These are phyloP conservation scores for Euschistus heros DNA, from an alignment of 1,140 invertebrate species.

Conservation along the genomic window DNA sequence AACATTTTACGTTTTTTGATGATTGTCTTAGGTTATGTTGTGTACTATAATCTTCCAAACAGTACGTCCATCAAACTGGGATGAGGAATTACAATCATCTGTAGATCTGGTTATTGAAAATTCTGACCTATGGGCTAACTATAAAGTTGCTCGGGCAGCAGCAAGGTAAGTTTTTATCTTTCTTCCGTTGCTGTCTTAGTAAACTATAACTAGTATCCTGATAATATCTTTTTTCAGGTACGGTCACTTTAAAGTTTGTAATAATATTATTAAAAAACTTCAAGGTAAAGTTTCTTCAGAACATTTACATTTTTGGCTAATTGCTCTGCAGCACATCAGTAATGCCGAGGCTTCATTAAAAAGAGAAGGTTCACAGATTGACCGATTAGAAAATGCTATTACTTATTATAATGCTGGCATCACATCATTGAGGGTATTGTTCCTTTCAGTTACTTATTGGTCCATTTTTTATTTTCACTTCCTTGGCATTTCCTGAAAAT, in stretches of 20 bases:
- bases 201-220: slow-evolving; percentile 1
- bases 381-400: slow-evolving; percentile 48
- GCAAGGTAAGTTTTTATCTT: slow-evolving; percentile 44
- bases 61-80: slow-evolving; percentile 41
- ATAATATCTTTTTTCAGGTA: slow-evolving; percentile 43
- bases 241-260: slow-evolving; percentile 65
- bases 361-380: slow-evolving; percentile 37
- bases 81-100: slow-evolving; percentile 45
- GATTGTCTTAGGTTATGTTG: slow-evolving; percentile 45
- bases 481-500: too few species aligned
- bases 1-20: neutral
- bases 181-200: neutral
- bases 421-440: slow-evolving; percentile 53
- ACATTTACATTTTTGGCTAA: slow-evolving; percentile 81
- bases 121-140: slow-evolving; percentile 70
- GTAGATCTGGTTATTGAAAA: slow-evolving; percentile 46
- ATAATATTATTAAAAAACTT: slow-evolving; percentile 51
- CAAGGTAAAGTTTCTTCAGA: slow-evolving; percentile 73
- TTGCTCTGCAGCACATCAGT: slow-evolving; percentile 60
- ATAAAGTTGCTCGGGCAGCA: slow-evolving; percentile 75
- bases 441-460: too few species aligned
- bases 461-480: too few species aligned
- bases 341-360: slow-evolving; percentile 34
- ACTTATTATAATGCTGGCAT: slow-evolving; percentile 52
- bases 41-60: slow-evolving; percentile 77